Conservation (phyloP, 2,113 vertebrate species). For the Antigone vipio region DNA sequence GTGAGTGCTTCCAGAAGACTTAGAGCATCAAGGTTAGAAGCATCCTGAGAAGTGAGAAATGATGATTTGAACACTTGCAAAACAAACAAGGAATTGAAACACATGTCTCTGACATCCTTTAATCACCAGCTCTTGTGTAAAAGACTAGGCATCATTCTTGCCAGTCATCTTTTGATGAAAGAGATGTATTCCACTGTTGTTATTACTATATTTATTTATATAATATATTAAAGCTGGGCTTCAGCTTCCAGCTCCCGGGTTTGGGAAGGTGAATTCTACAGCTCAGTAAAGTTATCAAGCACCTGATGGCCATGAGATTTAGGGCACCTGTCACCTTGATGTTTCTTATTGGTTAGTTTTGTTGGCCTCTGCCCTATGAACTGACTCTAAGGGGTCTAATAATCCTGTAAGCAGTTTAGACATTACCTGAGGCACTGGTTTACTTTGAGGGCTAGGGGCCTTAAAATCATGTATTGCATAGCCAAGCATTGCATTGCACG, state of each 20-base stretch:
- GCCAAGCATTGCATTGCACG: not conserved
- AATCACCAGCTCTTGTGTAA: not conserved
- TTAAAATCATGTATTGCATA: not conserved
- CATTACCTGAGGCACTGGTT: not conserved
- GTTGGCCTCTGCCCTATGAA: not conserved
- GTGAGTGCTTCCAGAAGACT: not conserved
- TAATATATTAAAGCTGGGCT: not conserved
- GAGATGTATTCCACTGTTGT: not conserved
- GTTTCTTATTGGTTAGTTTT: not conserved
- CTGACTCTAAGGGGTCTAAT: not conserved
- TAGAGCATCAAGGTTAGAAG: not conserved
- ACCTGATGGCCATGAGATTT: not conserved
- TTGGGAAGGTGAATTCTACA: not conserved
- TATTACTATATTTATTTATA: not conserved
- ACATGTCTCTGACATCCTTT: not conserved
- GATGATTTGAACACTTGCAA: not conserved
- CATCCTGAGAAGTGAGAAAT: not conserved
- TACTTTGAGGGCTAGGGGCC: not conserved
- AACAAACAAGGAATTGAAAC: not conserved
- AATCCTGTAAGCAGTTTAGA: not conserved
- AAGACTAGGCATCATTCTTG: not conserved
- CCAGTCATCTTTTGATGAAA: not conserved
- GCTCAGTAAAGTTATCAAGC: not conserved
- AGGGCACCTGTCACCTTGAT: not conserved
- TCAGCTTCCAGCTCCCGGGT: not conserved